These are phyloP conservation scores for Leptinotarsa lineolata DNA, from an alignment of 1,140 invertebrate genomes.

Conservation along the genomic window DNA sequence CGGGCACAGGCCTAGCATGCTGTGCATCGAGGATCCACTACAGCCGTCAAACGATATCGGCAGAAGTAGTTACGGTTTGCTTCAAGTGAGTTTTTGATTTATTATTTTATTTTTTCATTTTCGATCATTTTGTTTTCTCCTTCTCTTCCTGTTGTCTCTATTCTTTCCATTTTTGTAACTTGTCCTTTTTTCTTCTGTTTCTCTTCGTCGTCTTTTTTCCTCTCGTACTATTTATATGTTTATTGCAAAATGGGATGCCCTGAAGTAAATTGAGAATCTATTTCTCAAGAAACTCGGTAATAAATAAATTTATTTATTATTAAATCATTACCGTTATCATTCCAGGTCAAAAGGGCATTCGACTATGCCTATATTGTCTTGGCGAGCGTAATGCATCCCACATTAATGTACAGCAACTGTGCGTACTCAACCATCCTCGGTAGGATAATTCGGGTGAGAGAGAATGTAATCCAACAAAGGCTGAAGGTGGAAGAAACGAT, in stretches of 20 bases:
- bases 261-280: too few relatives aligned
- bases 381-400: slow-evolving; percentile 76
- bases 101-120: slow-evolving; percentile 50
- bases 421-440: slow-evolving; percentile 73
- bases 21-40: slow-evolving; percentile 98
- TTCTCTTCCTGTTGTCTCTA: too few relatives aligned
- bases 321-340: not conserved
- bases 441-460: slow-evolving; percentile 88
- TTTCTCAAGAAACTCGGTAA: too few relatives aligned
- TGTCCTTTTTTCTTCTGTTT: too few relatives aligned
- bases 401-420: slow-evolving; percentile 64
- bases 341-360: slow-evolving; percentile 90
- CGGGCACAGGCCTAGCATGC: slow-evolving; percentile 86
- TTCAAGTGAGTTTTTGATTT: slow-evolving; percentile 59
- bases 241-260: too few relatives aligned
- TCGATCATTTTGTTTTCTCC: too few relatives aligned
- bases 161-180: too few relatives aligned
- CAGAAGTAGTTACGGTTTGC: slow-evolving; percentile 90
- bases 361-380: slow-evolving; percentile 91
- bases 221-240: too few relatives aligned
- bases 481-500: slow-evolving; percentile 60
- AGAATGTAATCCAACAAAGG: slow-evolving; percentile 91
- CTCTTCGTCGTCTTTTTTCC: too few relatives aligned
- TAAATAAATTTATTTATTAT: too few relatives aligned
- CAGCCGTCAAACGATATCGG: slow-evolving; percentile 94